Percentiles rank a stretch among this genome's conserved stretches.
Evolutionary conservation across 2,797 vertebrate species (phyloP).

Genomic region (Pangasius mekongensis): DNA sequence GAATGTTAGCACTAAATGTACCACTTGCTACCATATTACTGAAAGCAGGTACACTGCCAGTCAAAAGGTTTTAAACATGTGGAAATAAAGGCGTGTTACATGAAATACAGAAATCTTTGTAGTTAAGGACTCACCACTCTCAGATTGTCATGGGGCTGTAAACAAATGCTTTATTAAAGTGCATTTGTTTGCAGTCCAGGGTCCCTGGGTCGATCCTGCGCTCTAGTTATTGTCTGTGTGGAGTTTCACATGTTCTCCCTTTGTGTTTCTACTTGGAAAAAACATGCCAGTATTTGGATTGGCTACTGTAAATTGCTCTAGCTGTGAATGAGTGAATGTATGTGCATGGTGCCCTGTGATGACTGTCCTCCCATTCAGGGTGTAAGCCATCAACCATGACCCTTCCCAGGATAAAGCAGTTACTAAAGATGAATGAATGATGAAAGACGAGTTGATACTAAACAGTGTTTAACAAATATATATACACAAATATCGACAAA

Average conservation of each 20-base stretch:
- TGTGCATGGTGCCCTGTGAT: conserved; percentile 6
- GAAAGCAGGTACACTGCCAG: neutral
- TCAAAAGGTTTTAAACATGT: neutral
- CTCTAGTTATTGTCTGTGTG: neutral
- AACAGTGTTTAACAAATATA: neutral
- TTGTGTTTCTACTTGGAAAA: neutral
- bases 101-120: neutral
- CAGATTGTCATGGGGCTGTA: neutral
- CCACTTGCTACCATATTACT: neutral
- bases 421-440: neutral
- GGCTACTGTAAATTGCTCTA: neutral
- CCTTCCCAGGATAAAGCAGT: neutral
- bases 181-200: neutral
- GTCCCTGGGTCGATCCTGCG: neutral
- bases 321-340: neutral
- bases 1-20: neutral
- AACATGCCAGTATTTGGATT: neutral
- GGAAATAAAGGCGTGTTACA: neutral
- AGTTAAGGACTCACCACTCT: neutral
- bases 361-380: conserved; percentile 1
- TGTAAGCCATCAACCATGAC: neutral
- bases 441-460: neutral
- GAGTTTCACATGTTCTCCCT: neutral
- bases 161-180: neutral
- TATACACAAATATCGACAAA: neutral